These are phyloP conservation scores for Sturmia bella DNA, from an alignment of 2,888 invertebrate genomes.

Conservation along the genomic window DNA sequence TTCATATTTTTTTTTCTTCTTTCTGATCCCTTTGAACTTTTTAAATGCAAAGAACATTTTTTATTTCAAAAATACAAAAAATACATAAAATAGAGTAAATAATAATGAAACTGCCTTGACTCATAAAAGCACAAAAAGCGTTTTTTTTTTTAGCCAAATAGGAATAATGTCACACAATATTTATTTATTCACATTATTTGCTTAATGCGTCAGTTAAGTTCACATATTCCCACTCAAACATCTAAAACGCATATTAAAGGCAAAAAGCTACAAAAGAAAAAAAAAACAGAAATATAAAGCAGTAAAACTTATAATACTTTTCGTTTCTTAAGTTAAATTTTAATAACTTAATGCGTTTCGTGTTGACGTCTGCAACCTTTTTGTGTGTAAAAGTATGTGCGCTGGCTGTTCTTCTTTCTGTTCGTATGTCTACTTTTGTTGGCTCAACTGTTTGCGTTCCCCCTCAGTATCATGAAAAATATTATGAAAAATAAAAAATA, in stretches of 20 bases:
- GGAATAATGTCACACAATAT: conserved; percentile 37
- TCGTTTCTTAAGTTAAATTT: conserved; percentile 45
- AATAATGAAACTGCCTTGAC: conserved; percentile 49
- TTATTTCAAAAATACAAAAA: conserved; percentile 16
- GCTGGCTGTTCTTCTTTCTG: conserved; percentile 4
- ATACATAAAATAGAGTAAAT: conserved; percentile 23
- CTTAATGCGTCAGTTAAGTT: conserved; percentile 47
- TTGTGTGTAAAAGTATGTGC: not conserved
- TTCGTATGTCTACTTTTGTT: conserved; percentile 39
- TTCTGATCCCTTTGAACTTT: conserved; percentile 19
- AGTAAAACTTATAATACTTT: conserved; percentile 39
- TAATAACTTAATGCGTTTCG: conserved; percentile 58
- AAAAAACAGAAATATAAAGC: conserved; percentile 16
- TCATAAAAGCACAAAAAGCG: conserved; percentile 33
- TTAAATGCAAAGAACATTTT: conserved; percentile 21
- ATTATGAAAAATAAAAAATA: conserved; percentile 34
- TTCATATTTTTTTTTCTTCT: not conserved
- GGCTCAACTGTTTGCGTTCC: conserved; percentile 46
- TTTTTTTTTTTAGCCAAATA: conserved; percentile 28
- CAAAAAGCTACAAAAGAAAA: conserved; percentile 1
- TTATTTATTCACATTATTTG: conserved; percentile 54
- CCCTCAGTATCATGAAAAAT: conserved; percentile 54
- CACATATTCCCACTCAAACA: not conserved
- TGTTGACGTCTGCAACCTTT: conserved; percentile 24
- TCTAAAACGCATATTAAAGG: conserved; percentile 1